Percentiles rank a stretch among this genome's conserved stretches.
phyloP scores from a whole-genome alignment of 2,888 invertebrate genomes.

The Caenorhabditis imperialis region DNA sequence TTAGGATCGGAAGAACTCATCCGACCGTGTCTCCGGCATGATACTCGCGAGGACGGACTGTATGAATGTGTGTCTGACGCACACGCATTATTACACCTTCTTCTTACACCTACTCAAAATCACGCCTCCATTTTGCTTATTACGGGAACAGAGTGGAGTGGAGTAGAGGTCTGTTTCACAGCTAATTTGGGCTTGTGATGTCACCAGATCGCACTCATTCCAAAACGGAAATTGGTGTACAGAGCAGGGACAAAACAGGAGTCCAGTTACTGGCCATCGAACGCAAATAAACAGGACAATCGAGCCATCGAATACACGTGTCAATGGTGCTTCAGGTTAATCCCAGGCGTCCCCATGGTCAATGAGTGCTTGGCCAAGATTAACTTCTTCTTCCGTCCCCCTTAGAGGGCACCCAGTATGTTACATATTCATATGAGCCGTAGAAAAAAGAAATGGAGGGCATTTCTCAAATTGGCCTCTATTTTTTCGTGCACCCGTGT shows the following conservation, averaged over 20 bases:
- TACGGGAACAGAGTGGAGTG: slow-evolving; percentile 35
- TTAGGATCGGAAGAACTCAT: slow-evolving; percentile 55
- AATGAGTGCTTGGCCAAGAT: slow-evolving; percentile 54
- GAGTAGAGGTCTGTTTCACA: slow-evolving; percentile 5
- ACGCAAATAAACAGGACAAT: slow-evolving; percentile 47
- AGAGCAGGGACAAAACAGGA: slow-evolving; percentile 18
- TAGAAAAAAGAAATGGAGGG: too few species aligned
- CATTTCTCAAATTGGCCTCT: slow-evolving; percentile 49
- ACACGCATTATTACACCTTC: slow-evolving; percentile 38
- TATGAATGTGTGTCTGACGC: slow-evolving; percentile 10
- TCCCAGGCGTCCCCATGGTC: slow-evolving; percentile 36
- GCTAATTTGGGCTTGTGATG: slow-evolving; percentile 22
- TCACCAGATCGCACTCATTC: slow-evolving; percentile 30
- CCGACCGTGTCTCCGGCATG: slow-evolving; percentile 46
- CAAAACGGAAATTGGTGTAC: slow-evolving; percentile 36
- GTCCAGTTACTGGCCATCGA: slow-evolving; percentile 31
- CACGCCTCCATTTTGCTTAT: slow-evolving; percentile 34
- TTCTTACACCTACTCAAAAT: slow-evolving; percentile 50
- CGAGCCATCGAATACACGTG: slow-evolving; percentile 44
- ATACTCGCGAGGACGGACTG: slow-evolving; percentile 51
- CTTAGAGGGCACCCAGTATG: slow-evolving; percentile 7
- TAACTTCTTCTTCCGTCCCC: slow-evolving; percentile 26
- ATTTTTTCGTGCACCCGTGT: slow-evolving; percentile 9
- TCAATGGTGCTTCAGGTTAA: slow-evolving; percentile 51
- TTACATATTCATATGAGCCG: slow-evolving; percentile 42